Evolutionary conservation across 2,888 invertebrate genomes (phyloP).

Genomic region (Heterodera filipjevi): DNA sequence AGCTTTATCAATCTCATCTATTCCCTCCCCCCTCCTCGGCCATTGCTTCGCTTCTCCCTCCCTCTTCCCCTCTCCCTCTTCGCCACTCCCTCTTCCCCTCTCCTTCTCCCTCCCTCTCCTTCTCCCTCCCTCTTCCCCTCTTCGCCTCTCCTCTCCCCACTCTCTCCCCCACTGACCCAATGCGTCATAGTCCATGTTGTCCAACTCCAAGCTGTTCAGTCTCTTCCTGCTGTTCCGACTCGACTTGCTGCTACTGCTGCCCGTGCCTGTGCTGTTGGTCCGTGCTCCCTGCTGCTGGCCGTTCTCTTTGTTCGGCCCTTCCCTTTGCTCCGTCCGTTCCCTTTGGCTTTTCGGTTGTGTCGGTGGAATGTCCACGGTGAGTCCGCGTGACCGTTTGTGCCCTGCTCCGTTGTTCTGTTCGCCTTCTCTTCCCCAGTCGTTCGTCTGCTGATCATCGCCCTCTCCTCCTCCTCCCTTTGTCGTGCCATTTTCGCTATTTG

Average conservation of each 20-base stretch:
- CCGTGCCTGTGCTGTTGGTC: not conserved
- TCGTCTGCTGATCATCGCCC: not conserved
- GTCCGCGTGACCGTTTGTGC: not conserved
- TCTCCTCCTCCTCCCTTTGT: not conserved
- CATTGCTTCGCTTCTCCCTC: too few relatives aligned
- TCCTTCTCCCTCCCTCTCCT: too few relatives aligned
- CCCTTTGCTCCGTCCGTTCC: not conserved
- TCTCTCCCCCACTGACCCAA: not conserved
- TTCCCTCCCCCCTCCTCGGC: too few relatives aligned
- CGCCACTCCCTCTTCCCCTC: too few relatives aligned
- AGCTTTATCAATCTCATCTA: too few relatives aligned
- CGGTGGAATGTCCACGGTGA: conserved; percentile 4
- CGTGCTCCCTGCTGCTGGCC: not conserved
- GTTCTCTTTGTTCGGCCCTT: conserved; percentile 2
- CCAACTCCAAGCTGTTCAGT: conserved; percentile 9
- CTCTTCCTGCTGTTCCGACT: not conserved
- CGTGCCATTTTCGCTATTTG: not conserved
- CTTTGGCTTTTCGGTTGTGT: not conserved
- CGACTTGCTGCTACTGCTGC: not conserved
- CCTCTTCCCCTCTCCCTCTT: too few relatives aligned
- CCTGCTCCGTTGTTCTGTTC: not conserved
- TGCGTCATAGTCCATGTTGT: conserved; percentile 5
- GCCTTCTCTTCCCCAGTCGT: not conserved
- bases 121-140: not conserved
- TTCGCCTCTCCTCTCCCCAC: not conserved